phyloP scores from a whole-genome alignment of 2,113 vertebrate genomes.

The Psettodes erumei region DNA sequence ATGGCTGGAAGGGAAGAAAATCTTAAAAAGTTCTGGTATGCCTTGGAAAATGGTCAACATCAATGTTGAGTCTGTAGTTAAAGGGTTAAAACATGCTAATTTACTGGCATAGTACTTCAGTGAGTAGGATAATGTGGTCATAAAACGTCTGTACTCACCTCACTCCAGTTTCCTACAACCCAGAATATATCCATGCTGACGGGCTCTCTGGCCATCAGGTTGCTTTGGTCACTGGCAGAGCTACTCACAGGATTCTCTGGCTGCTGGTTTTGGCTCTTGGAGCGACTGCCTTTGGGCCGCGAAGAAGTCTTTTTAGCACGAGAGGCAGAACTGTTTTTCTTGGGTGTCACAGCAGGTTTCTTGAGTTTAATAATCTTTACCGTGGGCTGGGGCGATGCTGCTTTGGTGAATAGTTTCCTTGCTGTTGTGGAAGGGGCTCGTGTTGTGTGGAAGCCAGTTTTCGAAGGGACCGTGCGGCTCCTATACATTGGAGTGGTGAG shows the following conservation, averaged over 20 bases:
- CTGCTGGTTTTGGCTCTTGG: constrained; percentile 57
- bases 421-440: constrained; percentile 21
- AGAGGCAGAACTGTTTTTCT: background rate
- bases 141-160: constrained; percentile 78
- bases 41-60: background rate
- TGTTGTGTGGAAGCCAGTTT: constrained; percentile 25
- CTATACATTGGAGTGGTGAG: constrained; percentile 50
- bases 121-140: background rate
- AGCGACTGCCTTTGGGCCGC: constrained; percentile 46
- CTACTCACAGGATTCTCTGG: constrained; percentile 14
- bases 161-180: constrained; percentile 92
- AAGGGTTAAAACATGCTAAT: background rate
- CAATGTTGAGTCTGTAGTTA: background rate
- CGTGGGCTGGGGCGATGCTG: constrained; percentile 43
- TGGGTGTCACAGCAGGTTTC: constrained; percentile 37
- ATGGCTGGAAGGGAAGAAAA: background rate
- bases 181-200: constrained; percentile 79
- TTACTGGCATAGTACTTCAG: background rate
- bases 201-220: constrained; percentile 43
- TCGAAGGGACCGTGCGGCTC: background rate
- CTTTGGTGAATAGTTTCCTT: constrained; percentile 18
- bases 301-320: constrained; percentile 44
- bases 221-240: constrained; percentile 56
- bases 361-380: constrained; percentile 57
- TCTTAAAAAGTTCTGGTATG: background rate